Evolutionary conservation across 2,888 invertebrate species (phyloP).

Genomic region (Agriopis marginaria): DNA sequence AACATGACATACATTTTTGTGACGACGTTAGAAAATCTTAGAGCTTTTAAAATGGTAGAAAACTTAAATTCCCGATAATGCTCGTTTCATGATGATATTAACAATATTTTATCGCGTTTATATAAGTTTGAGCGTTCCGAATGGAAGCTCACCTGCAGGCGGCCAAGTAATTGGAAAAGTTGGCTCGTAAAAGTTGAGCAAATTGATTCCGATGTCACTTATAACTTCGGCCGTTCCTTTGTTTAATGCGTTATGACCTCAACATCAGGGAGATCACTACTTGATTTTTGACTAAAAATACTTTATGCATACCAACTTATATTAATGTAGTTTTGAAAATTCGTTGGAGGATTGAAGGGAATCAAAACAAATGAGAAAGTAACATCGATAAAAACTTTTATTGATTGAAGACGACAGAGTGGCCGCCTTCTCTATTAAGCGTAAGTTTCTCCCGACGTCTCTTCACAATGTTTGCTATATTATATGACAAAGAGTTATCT

Average conservation of each 20-base stretch:
- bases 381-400: constrained; percentile 86
- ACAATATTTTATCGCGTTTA: constrained; percentile 43
- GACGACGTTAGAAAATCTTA: too few species aligned
- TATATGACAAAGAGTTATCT: constrained; percentile 68
- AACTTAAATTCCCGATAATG: not conserved
- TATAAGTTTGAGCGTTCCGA: constrained; percentile 44
- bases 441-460: constrained; percentile 82
- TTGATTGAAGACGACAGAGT: constrained; percentile 80
- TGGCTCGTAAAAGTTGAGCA: constrained; percentile 60
- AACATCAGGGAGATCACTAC: not conserved
- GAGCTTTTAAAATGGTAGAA: not conserved
- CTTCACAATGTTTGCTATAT: constrained; percentile 74
- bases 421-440: constrained; percentile 80
- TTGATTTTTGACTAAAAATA: constrained; percentile 10
- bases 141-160: constrained; percentile 50
- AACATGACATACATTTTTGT: too few species aligned
- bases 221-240: constrained; percentile 53
- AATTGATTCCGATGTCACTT: constrained; percentile 62
- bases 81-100: constrained; percentile 20
- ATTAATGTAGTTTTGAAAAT: too few species aligned
- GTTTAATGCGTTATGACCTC: constrained; percentile 41
- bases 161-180: constrained; percentile 67
- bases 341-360: not conserved
- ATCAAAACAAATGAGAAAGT: constrained; percentile 47
- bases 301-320: too few species aligned